Evolutionary conservation across 2,113 vertebrate genomes (phyloP).

Genomic region (Peromyscus leucopus): DNA sequence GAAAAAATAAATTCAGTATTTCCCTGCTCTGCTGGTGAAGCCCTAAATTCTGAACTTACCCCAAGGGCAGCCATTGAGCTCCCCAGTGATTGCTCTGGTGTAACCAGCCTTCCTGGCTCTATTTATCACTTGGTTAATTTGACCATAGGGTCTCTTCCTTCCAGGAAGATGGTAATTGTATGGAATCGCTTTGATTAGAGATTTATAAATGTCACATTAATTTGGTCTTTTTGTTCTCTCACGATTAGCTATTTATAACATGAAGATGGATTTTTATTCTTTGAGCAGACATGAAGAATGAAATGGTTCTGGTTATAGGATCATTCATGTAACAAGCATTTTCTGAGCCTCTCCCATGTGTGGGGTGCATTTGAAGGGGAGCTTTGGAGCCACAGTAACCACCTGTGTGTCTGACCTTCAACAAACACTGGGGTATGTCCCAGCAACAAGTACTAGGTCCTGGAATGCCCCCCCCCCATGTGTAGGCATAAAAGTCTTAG

Average conservation of each 20-base stretch:
- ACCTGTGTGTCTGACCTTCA: neutral
- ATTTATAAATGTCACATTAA: slow-evolving; percentile 43
- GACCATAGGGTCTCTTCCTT: slow-evolving; percentile 40
- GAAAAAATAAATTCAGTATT: slow-evolving; percentile 51
- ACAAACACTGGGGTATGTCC: accelerated
- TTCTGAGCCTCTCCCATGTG: neutral
- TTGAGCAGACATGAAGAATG: slow-evolving; percentile 15
- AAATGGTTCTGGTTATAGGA: neutral
- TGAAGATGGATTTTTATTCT: slow-evolving; percentile 49
- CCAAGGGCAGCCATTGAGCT: neutral
- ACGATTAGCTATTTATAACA: slow-evolving; percentile 25
- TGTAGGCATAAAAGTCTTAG: neutral
- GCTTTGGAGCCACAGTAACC: neutral
- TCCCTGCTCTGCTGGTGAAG: neutral
- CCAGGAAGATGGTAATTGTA: slow-evolving; percentile 32
- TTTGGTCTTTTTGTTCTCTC: neutral
- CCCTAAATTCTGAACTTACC: slow-evolving; percentile 42
- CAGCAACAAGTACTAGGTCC: neutral
- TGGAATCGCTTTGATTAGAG: slow-evolving; percentile 37
- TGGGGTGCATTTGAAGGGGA: neutral
- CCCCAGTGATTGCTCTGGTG: slow-evolving; percentile 1
- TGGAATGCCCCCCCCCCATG: neutral
- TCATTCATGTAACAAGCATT: neutral
- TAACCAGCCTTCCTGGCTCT: neutral
- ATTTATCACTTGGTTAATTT: slow-evolving; percentile 48